phyloP scores from a whole-genome alignment of 2,797 vertebrate species.

The Garrulus glandarius region DNA sequence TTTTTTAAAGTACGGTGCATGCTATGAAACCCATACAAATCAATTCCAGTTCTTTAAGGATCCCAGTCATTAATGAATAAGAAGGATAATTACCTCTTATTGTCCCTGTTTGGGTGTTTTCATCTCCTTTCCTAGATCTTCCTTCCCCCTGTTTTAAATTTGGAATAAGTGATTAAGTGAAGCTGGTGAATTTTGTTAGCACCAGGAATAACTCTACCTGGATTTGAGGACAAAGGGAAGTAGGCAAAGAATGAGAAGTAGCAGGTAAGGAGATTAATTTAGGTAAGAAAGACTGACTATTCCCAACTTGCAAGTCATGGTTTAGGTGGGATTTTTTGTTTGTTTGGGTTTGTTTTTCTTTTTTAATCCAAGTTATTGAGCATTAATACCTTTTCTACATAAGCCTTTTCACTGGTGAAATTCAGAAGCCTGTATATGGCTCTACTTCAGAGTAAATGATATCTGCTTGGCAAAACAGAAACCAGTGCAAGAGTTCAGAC shows the following conservation, averaged over 20 bases:
- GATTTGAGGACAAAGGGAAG: not conserved
- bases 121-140: not conserved
- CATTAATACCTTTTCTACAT: not conserved
- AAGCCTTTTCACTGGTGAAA: not conserved
- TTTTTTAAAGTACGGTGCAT: not conserved
- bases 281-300: not conserved
- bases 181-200: not conserved
- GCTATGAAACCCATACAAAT: not conserved
- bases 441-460: not conserved
- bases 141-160: not conserved
- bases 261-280: not conserved
- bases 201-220: not conserved
- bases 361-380: not conserved
- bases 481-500: not conserved
- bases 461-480: not conserved
- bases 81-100: not conserved
- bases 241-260: not conserved
- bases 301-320: not conserved
- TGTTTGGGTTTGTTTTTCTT: not conserved
- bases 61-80: not conserved
- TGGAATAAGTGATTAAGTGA: not conserved
- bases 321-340: not conserved
- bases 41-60: not conserved
- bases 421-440: not conserved
- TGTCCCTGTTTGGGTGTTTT: not conserved